Conservation (phyloP, 1,140 invertebrate species). For the Lithobius niger region DNA sequence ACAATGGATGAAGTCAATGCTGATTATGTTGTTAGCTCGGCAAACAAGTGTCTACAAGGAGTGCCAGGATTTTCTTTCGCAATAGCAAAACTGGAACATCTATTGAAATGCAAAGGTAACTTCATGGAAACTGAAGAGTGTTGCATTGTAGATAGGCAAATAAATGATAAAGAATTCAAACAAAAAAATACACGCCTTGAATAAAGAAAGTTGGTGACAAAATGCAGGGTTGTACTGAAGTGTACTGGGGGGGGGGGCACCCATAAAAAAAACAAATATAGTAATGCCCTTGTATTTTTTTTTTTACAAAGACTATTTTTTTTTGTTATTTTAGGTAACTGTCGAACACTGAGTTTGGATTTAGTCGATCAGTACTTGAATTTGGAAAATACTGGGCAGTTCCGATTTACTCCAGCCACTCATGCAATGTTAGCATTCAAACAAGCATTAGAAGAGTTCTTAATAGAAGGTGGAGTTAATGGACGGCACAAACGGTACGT, state of each 20-base stretch:
- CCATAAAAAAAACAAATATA: too few relatives aligned
- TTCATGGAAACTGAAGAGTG: too few relatives aligned
- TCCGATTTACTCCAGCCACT: constrained; percentile 40
- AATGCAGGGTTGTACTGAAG: too few relatives aligned
- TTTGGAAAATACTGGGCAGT: constrained; percentile 34
- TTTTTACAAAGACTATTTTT: too few relatives aligned
- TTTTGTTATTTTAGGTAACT: constrained; percentile 27
- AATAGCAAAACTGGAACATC: constrained; percentile 28
- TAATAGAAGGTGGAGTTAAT: constrained; percentile 31
- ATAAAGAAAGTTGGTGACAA: too few relatives aligned
- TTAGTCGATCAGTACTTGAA: constrained; percentile 34
- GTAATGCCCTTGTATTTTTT: too few relatives aligned
- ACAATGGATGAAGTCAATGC: constrained; percentile 24
- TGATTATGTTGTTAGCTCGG: constrained; percentile 37
- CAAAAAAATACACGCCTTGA: too few relatives aligned
- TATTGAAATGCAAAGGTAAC: constrained; percentile 34
- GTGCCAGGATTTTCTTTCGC: constrained; percentile 39
- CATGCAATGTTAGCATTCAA: constrained; percentile 36
- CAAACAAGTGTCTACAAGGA: constrained; percentile 41
- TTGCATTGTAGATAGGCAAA: too few relatives aligned
- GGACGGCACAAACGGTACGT: constrained; percentile 31
- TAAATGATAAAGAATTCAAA: too few relatives aligned
- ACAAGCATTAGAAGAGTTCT: constrained; percentile 33
- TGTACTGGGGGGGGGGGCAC: too few relatives aligned
- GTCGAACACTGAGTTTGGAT: constrained; percentile 33